Base-by-base conservation (phyloP, 2,888 invertebrate genomes). In the Napeogenes inachia region DNA sequence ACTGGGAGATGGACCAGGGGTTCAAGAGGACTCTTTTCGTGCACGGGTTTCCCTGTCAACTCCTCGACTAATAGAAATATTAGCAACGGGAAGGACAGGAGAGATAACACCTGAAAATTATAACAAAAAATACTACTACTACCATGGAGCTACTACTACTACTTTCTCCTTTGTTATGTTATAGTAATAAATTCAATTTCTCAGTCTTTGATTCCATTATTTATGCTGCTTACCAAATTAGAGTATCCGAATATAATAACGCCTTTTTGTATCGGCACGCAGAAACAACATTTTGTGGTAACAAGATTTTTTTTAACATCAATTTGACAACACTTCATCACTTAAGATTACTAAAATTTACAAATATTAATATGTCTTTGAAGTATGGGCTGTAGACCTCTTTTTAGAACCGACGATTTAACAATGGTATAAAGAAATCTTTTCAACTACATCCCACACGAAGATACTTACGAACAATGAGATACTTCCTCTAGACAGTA, bases 231-330 rank as follows among this genome's bases (percentile, higher is more conserved):
- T 68, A 86, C 86, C 74, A 86, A 76, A 73, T 84, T 83, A 61
- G 81, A 75, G 69, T 86, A 85, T 71, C 81, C 85, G 66, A 84
- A 84, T 59, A 85, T 80, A 54, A 78, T 77, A 6, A 86, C 78
- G 13, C 85, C 86, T 67, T 75, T 79, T 33, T 82, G 71, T 6
- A 84, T 73, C 0, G 86, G 84, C 54, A 86, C 79, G 68, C 80
- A 85, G 59, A 81, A 84, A 61, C 86, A 86, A 32, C 86, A 86
- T 75, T 84, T 85, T 55, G 83, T 68, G 6, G 72, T 65, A 4
- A 79, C 71, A 10, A 81, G 81, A 61, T 73, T 67, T 38, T 70
- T 71, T 32, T 71, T 67, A 53, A 66, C 65, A 33, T 81, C 82
- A 65, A 82, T 83, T 70, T 82, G 73, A 56, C 73, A 78, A 63